These are phyloP conservation scores for Rhagoletis pomonella DNA, from an alignment of 1,140 invertebrate genomes.

Conservation along the genomic window DNA sequence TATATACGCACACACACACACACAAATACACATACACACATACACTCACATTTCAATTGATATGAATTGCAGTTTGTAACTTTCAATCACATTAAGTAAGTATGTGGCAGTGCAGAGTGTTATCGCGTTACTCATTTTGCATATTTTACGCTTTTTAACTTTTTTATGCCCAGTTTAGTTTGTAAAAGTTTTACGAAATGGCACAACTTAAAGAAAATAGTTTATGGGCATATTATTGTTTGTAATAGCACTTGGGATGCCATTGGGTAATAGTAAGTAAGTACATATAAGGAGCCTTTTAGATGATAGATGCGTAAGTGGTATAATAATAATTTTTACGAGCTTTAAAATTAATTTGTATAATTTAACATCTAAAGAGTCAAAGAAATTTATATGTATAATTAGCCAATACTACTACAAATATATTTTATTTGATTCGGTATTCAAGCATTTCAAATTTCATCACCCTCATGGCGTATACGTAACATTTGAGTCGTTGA, in stretches of 20 bases:
- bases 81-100: not conserved
- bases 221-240: not conserved
- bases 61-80: conserved; percentile 32
- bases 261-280: too few species aligned
- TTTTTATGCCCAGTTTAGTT: not conserved
- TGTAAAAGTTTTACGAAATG: not conserved
- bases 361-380: too few species aligned
- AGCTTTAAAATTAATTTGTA: too few species aligned
- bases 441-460: too few species aligned
- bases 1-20: too few species aligned
- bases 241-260: not conserved
- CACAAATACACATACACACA: too few species aligned
- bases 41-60: not conserved
- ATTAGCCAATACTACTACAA: too few species aligned
- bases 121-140: conserved; percentile 23
- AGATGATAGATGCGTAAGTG: too few species aligned
- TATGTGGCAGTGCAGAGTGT: not conserved
- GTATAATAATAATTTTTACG: too few species aligned
- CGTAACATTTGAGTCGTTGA: not conserved
- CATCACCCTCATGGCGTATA: conserved; percentile 3
- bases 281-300: too few species aligned
- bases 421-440: too few species aligned
- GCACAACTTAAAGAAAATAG: not conserved
- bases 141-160: not conserved
- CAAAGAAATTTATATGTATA: too few species aligned